Conservation (phyloP, 2,888 invertebrate genomes). For the Sabatieria punctata region DNA sequence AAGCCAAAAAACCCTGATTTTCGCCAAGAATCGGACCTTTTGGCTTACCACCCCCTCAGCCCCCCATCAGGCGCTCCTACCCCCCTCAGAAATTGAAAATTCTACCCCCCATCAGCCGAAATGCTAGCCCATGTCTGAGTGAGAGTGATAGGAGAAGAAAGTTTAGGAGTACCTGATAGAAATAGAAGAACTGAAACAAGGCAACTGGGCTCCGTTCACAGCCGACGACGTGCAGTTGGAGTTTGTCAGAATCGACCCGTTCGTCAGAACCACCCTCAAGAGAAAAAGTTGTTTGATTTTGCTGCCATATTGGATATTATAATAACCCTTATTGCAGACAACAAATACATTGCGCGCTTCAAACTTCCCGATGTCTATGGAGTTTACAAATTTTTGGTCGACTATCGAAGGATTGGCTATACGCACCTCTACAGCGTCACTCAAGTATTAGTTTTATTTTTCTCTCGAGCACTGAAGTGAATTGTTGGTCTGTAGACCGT, state of each 20-base stretch:
- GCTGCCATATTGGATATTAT: constrained; percentile 12
- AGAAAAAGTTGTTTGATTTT: constrained; percentile 14
- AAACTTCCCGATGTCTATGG: constrained; percentile 97
- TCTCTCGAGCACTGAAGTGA: too few species aligned
- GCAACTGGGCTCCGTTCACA: constrained; percentile 77
- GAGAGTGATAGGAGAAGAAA: too few species aligned
- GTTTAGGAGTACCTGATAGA: constrained; percentile 65
- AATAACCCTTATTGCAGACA: too few species aligned
- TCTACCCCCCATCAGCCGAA: too few species aligned
- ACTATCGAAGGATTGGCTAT: constrained; percentile 84
- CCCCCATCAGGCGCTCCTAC: too few species aligned
- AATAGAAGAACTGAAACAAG: constrained; percentile 63
- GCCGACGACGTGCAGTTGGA: constrained; percentile 87
- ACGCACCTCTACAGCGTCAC: constrained; percentile 83
- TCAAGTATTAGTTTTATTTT: too few species aligned
- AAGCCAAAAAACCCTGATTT: too few species aligned
- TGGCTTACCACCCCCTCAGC: too few species aligned
- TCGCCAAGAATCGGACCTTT: too few species aligned
- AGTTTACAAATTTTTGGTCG: constrained; percentile 94
- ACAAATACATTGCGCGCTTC: constrained; percentile 69
- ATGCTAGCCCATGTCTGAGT: too few species aligned
- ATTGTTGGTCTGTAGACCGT: too few species aligned
- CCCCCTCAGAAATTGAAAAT: too few species aligned
- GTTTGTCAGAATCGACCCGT: constrained; percentile 97
- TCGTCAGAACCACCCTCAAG: constrained; percentile 50